phyloP scores from a whole-genome alignment of 2,888 invertebrate species.

The Phengaris alcon region DNA sequence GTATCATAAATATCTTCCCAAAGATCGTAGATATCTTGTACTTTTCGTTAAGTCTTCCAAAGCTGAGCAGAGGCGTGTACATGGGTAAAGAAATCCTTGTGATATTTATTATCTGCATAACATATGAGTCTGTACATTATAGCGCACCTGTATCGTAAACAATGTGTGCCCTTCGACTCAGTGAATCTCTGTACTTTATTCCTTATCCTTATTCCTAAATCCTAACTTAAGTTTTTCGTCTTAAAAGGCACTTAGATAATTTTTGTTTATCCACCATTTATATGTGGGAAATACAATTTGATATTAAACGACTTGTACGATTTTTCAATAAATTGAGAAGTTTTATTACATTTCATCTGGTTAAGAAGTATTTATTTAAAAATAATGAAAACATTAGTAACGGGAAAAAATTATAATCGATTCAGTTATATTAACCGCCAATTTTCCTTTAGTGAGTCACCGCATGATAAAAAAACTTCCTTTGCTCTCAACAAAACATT shows the following conservation, averaged over 20 bases:
- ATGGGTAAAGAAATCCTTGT: neutral
- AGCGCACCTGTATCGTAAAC: constrained; percentile 11
- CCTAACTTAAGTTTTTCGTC: neutral
- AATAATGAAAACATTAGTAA: neutral
- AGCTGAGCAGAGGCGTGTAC: neutral
- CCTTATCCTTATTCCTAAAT: neutral
- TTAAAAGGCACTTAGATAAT: neutral
- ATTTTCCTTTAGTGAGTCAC: neutral
- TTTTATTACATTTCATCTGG: no score
- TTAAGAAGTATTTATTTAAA: neutral
- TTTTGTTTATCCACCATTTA: neutral
- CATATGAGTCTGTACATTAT: neutral
- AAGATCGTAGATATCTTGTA: neutral
- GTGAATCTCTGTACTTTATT: neutral
- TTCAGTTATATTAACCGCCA: neutral
- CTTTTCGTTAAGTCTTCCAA: constrained; percentile 9
- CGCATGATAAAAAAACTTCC: neutral
- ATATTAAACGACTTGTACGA: no score
- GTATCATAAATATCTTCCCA: neutral
- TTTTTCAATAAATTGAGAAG: no score
- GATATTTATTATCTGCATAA: constrained; percentile 12
- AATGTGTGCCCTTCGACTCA: neutral
- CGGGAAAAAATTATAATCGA: neutral
- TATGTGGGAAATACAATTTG: no score
- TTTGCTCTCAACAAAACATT: neutral